phyloP scores from a whole-genome alignment of 2,113 vertebrate genomes.

The Nipponia nippon region DNA sequence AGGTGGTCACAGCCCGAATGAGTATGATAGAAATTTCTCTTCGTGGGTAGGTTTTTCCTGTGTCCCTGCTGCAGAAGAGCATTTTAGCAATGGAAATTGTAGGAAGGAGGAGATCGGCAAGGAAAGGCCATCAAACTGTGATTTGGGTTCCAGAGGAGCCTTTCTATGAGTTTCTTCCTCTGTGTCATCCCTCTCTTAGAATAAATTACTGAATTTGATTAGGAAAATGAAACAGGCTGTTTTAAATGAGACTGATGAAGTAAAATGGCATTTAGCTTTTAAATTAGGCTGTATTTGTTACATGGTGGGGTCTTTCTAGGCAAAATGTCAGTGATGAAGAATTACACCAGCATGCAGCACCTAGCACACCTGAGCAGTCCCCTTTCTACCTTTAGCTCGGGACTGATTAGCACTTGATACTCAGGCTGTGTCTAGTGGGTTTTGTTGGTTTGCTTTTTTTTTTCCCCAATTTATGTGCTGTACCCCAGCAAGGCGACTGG shows the following conservation, averaged over 20 bases:
- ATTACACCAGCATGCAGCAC: neutral
- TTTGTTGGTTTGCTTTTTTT: neutral
- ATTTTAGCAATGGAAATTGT: neutral
- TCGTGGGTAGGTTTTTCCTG: neutral
- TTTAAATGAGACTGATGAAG: neutral
- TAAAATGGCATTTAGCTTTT: neutral
- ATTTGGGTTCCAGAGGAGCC: neutral
- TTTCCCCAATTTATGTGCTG: neutral
- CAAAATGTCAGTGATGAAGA: neutral
- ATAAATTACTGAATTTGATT: neutral
- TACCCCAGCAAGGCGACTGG: neutral
- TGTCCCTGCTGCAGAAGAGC: neutral
- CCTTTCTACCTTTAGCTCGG: neutral
- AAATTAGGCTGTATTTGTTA: neutral
- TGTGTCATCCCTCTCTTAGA: neutral
- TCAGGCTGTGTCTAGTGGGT: neutral
- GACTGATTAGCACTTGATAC: neutral
- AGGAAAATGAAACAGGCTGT: neutral
- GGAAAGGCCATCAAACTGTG: neutral
- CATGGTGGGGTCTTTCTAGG: neutral
- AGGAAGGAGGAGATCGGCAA: neutral
- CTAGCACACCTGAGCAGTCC: neutral
- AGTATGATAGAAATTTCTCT: neutral
- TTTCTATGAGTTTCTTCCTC: neutral
- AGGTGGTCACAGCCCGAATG: neutral